phyloP scores from a whole-genome alignment of 2,113 vertebrate species.

The Tachuris rubrigastra region DNA sequence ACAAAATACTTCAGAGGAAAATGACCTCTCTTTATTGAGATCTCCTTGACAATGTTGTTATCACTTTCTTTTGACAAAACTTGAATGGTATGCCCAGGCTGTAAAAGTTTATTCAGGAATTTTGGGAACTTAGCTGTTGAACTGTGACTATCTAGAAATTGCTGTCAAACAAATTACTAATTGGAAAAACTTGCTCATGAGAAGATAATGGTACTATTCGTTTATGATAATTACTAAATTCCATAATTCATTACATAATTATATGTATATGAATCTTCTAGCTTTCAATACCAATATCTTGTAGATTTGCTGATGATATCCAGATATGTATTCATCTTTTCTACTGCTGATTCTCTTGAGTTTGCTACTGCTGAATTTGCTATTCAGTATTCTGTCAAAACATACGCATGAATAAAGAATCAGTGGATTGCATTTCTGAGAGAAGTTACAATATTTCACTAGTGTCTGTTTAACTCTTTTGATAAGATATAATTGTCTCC shows the following conservation, averaged over 20 bases:
- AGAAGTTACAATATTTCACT: background rate
- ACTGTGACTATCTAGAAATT: background rate
- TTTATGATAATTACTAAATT: background rate
- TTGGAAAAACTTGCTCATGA: background rate
- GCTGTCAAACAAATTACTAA: background rate
- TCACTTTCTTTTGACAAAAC: background rate
- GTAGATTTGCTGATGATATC: background rate
- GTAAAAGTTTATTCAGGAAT: background rate
- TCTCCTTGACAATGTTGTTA: background rate
- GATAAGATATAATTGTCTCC: background rate
- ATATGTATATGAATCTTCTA: background rate
- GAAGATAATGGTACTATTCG: background rate
- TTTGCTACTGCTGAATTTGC: background rate
- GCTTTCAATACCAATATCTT: background rate
- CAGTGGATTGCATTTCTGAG: background rate
- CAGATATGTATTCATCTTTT: background rate
- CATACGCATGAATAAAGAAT: background rate
- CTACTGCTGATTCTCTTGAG: background rate
- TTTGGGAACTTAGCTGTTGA: background rate
- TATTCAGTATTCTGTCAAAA: background rate
- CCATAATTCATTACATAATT: background rate
- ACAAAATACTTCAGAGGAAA: background rate
- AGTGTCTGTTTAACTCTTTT: background rate
- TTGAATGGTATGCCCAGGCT: background rate
- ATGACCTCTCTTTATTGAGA: background rate